A percentile compares a stretch with the other conserved stretches of the same genome.
Conservation (phyloP, 2,797 vertebrate species). For the Macropodus opercularis region DNA sequence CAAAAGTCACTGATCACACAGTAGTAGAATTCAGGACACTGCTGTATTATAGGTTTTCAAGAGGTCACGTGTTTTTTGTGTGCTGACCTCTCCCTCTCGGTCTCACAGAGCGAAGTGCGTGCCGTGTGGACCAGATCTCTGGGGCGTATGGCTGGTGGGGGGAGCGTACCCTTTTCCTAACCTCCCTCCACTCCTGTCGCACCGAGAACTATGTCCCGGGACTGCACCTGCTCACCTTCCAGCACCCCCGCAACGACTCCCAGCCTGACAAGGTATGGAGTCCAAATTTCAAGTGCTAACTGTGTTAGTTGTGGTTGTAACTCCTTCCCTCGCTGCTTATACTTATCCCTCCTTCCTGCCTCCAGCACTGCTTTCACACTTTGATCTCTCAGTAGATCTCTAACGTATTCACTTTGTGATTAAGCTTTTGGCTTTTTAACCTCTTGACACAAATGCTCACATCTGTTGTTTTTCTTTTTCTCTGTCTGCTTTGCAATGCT, state of each 20-base stretch:
- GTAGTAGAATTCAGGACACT: conserved; percentile 45
- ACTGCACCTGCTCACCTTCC: conserved; percentile 94
- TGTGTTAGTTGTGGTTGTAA: conserved; percentile 61
- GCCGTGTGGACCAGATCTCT: conserved; percentile 94
- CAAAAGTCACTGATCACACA: conserved; percentile 48
- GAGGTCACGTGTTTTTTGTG: conserved; percentile 73
- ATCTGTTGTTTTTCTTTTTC: conserved; percentile 6
- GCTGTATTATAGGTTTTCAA: conserved; percentile 58
- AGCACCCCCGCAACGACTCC: conserved; percentile 92
- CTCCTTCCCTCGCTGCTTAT: conserved; percentile 44
- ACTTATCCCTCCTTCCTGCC: conserved; percentile 68
- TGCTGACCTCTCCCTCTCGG: conserved; percentile 80
- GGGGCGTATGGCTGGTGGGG: conserved; percentile 96
- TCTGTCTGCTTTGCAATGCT: conserved; percentile 36
- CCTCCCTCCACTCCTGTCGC: conserved; percentile 89
- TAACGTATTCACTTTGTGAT: conserved; percentile 9
- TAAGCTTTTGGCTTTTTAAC: conserved; percentile 16
- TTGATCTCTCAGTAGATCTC: conserved; percentile 21
- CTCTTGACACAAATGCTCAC: conserved; percentile 9
- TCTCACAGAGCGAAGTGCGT: conserved; percentile 87
- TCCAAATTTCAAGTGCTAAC: conserved; percentile 61
- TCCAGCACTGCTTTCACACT: conserved; percentile 40
- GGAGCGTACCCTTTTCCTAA: conserved; percentile 89
- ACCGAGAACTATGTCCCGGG: conserved; percentile 93
- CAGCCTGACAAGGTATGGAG: conserved; percentile 93